Base-by-base conservation (phyloP, 2,888 invertebrate genomes). In the Tipula confusa region DNA sequence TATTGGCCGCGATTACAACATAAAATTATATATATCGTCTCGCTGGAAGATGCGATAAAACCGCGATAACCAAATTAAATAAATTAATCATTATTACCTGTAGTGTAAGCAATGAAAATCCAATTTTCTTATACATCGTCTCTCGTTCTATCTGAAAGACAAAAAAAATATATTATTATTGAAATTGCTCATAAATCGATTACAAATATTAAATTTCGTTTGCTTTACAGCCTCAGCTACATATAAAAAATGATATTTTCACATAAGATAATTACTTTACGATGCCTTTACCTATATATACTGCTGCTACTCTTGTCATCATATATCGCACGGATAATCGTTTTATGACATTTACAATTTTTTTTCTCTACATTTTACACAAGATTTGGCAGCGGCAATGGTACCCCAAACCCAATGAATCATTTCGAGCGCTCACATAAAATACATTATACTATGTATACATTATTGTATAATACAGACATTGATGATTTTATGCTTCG, bases 71-170 rank as follows among this genome's bases (percentile, higher is more conserved):
- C 64, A 15, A 2, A 15, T 43, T 43, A 15, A 13, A 43, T 43
- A 43, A 43, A 43, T 43, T 43, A 43, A n/a, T 43, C 43, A 43
- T 43, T 64, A 64, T 64, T 64, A 64, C 64, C 64, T 64, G 64
- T 64, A 64, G 64, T 64, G 64, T 64, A 64, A 64, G 64, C 24
- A 64, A 64, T 64, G 64, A 64, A 64, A 64, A 64, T 64, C 64
- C 64, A 64, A 64, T 64, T 64, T 64, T 64, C 64, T 64, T 64
- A 64, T 64, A 9, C 64, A 64, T 64, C 64, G 24, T 64, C 64
- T 64, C 48, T 24, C 24, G 18, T 64, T 64, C 24, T 64, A 64
- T 64, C 64, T 64, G 64, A 24, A 64, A 64, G 64, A 64, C 24
- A 64, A 64, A 9, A 64, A 64, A 48, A 24, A 64, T 24, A 13